These are phyloP conservation scores for Coptodon rendalli DNA, from an alignment of 2,113 vertebrate genomes.

Conservation along the genomic window DNA sequence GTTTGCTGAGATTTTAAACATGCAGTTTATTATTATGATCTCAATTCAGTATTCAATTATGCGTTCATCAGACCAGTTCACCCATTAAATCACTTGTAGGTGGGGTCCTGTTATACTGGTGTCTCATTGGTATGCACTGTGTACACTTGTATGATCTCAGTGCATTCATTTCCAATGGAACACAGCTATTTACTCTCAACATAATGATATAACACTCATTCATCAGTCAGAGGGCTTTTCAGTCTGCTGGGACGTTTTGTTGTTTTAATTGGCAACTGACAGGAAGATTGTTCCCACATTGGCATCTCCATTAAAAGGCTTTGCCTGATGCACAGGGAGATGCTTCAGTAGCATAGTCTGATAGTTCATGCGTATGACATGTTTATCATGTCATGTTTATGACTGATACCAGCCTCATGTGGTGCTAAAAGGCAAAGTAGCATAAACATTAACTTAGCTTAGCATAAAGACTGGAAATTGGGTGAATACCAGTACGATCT, in stretches of 20 bases:
- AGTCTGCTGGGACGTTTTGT: neutral
- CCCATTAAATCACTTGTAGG: neutral
- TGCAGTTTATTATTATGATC: neutral
- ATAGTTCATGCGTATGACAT: neutral
- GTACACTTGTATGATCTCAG: neutral
- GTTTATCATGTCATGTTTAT: neutral
- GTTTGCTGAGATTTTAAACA: constrained; percentile 6
- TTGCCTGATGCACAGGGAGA: neutral
- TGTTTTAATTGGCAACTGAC: neutral
- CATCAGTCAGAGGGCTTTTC: neutral
- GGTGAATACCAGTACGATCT: neutral
- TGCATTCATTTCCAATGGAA: neutral
- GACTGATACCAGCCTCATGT: neutral
- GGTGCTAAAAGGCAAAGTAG: neutral
- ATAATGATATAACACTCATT: neutral
- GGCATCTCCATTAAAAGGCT: neutral
- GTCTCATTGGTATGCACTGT: neutral
- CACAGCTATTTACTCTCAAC: neutral
- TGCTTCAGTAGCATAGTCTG: neutral
- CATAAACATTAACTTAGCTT: neutral
- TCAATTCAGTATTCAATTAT: neutral
- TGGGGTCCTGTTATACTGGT: neutral
- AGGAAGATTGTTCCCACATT: neutral
- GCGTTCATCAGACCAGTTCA: neutral
- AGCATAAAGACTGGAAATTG: neutral